Conservation (phyloP, 2,888 invertebrate species). For the Ornithoptera priamus region DNA sequence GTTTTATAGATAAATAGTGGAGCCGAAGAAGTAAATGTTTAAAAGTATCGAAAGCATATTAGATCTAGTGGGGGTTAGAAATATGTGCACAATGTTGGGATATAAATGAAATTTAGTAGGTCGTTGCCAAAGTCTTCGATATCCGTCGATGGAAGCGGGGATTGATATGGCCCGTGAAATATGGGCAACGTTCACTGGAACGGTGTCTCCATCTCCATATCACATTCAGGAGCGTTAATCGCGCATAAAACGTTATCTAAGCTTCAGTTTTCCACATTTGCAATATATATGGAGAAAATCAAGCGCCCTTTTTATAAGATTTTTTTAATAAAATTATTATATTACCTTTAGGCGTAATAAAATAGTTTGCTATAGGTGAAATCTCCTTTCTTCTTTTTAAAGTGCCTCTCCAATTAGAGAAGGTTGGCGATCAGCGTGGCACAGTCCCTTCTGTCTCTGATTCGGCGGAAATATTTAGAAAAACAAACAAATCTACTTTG, state of each 20-base stretch:
- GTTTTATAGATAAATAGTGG: no score
- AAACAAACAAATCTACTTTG: no score
- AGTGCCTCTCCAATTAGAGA: no score
- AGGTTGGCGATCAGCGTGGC: no score
- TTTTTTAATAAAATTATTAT: no score
- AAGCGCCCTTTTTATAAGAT: slow-evolving; percentile 21
- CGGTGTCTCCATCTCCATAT: slow-evolving; percentile 20
- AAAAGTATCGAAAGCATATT: no score
- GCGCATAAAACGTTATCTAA: slow-evolving; percentile 17
- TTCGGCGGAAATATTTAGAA: no score
- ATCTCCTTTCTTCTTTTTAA: no score
- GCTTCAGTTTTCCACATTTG: neutral
- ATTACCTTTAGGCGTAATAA: no score
- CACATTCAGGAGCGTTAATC: slow-evolving; percentile 21
- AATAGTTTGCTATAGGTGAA: no score
- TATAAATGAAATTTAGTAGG: neutral
- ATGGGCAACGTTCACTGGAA: neutral
- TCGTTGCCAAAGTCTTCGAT: neutral
- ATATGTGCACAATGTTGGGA: neutral
- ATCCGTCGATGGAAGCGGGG: slow-evolving; percentile 1
- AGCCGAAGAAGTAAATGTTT: no score
- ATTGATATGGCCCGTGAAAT: slow-evolving; percentile 11
- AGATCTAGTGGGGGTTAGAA: neutral
- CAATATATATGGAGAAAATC: slow-evolving; percentile 21
- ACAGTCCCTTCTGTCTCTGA: no score